A percentile compares a stretch with the other conserved stretches of the same genome.
Evolutionary conservation across 1,140 invertebrate species (phyloP).

Genomic region (Brachionus rotundiformis): DNA sequence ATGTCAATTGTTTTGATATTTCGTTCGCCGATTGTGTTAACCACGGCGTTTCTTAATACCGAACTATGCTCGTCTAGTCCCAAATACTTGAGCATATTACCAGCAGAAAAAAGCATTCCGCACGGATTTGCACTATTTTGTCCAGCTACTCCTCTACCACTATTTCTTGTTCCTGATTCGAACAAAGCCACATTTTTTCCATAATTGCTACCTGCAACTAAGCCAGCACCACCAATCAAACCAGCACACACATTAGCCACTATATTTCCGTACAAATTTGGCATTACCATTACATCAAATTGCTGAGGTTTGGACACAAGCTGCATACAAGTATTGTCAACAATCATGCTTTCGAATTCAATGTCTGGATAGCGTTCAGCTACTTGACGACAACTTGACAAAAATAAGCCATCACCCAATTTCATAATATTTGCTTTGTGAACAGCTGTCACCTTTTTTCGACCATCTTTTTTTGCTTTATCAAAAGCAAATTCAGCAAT

Average conservation of each 20-base stretch:
- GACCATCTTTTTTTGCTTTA: conserved; percentile 88
- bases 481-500: conserved; percentile 99
- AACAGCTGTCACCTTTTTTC: conserved; percentile 75
- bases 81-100: conserved; percentile 47
- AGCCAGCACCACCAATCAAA: conserved; percentile 63
- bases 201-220: conserved; percentile 50
- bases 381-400: conserved; percentile 81
- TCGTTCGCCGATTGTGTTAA: not conserved
- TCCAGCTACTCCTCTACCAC: conserved; percentile 31
- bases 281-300: conserved; percentile 96
- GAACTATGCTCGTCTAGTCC: conserved; percentile 47
- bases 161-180: conserved; percentile 51
- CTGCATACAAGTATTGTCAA: conserved; percentile 98
- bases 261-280: conserved; percentile 97
- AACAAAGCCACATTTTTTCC: conserved; percentile 49
- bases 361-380: conserved; percentile 83
- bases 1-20: conserved; percentile 80
- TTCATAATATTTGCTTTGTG: conserved; percentile 99
- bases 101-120: conserved; percentile 46
- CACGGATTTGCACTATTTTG: conserved; percentile 53
- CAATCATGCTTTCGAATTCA: conserved; percentile 92
- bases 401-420: conserved; percentile 89
- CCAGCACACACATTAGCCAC: conserved; percentile 94
- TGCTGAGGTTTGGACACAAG: conserved; percentile 91
- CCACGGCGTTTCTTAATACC: conserved; percentile 47